These are phyloP conservation scores for Numida meleagris DNA, from an alignment of 2,113 vertebrate species.

Conservation along the genomic window DNA sequence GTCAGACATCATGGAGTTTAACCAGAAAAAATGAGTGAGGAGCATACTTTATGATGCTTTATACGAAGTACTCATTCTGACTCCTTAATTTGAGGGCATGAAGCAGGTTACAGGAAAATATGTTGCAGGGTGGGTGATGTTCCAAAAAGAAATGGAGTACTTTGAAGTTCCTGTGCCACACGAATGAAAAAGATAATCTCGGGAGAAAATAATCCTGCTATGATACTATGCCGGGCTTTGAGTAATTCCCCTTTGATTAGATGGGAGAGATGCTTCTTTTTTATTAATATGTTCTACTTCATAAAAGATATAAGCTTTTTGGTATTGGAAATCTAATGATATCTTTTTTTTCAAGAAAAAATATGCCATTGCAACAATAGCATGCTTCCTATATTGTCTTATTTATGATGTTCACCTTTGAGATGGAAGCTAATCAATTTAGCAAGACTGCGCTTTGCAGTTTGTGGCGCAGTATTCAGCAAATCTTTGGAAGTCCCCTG, in stretches of 20 bases:
- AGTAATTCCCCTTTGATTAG: not conserved
- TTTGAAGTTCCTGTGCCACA: not conserved
- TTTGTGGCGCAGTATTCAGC: not conserved
- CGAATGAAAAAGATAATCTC: not conserved
- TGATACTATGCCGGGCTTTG: not conserved
- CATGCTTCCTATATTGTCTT: not conserved
- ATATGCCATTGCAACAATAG: not conserved
- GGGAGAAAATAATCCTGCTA: not conserved
- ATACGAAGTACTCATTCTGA: not conserved
- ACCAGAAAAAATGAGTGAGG: not conserved
- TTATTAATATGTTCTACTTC: not conserved
- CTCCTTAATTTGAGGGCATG: not conserved
- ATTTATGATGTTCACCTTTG: not conserved
- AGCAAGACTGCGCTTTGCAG: not conserved
- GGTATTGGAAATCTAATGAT: not conserved
- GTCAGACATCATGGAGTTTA: not conserved
- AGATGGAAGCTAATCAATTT: not conserved
- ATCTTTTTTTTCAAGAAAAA: not conserved
- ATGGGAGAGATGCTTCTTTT: not conserved
- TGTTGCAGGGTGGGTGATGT: not conserved
- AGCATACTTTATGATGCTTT: not conserved
- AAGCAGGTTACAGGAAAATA: not conserved
- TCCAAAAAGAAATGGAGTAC: not conserved
- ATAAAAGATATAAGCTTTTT: not conserved
- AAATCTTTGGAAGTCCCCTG: rapidly evolving